Evolutionary conservation across 2,888 invertebrate species (phyloP).

Genomic region (Gastrophysa polygoni): DNA sequence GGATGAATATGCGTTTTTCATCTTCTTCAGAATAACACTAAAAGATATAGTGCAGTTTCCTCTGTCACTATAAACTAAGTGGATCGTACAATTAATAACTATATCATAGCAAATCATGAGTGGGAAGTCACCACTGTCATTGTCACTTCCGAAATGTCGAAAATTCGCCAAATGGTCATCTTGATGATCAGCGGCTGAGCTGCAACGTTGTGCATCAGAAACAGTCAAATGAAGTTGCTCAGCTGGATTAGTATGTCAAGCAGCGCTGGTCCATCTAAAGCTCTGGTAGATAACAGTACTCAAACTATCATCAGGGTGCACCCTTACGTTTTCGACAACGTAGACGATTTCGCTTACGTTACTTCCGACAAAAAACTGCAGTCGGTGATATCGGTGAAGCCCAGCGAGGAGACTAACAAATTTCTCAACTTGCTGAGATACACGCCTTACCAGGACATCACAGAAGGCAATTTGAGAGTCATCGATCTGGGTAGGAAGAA

Average conservation of each 20-base stretch:
- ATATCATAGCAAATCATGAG: too few species aligned
- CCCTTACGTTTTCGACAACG: constrained; percentile 34
- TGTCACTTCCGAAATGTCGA: neutral
- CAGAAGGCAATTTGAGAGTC: constrained; percentile 32
- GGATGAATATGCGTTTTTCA: too few species aligned
- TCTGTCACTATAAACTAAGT: too few species aligned
- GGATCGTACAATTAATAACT: too few species aligned
- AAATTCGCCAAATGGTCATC: neutral
- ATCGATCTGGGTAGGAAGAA: constrained; percentile 38
- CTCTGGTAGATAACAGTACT: constrained; percentile 12
- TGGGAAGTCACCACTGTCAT: neutral
- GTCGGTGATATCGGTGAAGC: constrained; percentile 29
- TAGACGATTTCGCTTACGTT: constrained; percentile 24
- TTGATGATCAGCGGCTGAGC: neutral
- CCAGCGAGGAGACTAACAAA: constrained; percentile 23
- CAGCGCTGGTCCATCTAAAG: neutral
- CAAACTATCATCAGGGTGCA: constrained; percentile 43
- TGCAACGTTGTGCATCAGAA: neutral
- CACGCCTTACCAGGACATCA: constrained; percentile 42
- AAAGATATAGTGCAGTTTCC: too few species aligned
- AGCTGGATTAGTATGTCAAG: neutral
- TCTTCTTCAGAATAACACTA: too few species aligned
- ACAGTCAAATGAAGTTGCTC: neutral
- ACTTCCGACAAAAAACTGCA: constrained; percentile 35
- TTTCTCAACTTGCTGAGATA: constrained; percentile 40